Percentiles rank a stretch among this genome's conserved stretches.
Conservation (phyloP, 2,888 invertebrate species). For the Ochropleura plecta region DNA sequence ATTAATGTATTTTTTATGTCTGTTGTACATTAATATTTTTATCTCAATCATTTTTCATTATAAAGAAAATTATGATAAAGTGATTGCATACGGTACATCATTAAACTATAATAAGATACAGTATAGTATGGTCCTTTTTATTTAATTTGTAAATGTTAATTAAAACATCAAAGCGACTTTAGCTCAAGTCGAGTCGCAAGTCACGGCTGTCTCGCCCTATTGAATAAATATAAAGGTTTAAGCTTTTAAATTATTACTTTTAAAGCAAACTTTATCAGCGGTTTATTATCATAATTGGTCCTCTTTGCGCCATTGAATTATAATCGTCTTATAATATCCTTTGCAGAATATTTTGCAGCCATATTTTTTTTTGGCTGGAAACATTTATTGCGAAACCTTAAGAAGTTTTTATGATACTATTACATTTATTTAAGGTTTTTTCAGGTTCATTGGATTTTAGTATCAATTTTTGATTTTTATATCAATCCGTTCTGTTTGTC, state of each 20-base stretch:
- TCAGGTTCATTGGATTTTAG: background rate
- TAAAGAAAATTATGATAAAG: background rate
- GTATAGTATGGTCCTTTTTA: background rate
- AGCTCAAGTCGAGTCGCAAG: slow-evolving; percentile 48
- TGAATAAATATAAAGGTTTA: slow-evolving; percentile 68
- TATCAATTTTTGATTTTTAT: no score
- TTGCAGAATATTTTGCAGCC: slow-evolving; percentile 37
- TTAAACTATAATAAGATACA: background rate
- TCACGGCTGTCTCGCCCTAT: slow-evolving; percentile 51
- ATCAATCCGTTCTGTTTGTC: background rate
- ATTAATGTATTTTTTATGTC: background rate
- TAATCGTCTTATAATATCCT: slow-evolving; percentile 58
- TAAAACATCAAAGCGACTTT: slow-evolving; percentile 36
- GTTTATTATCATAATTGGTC: slow-evolving; percentile 69
- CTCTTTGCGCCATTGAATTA: slow-evolving; percentile 62
- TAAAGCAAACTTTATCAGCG: slow-evolving; percentile 66
- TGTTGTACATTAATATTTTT: background rate
- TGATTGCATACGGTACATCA: background rate
- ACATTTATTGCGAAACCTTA: slow-evolving; percentile 17
- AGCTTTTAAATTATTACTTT: slow-evolving; percentile 69
- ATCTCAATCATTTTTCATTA: background rate
- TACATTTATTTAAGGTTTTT: slow-evolving; percentile 16
- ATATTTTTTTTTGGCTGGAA: slow-evolving; percentile 29
- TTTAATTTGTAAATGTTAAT: slow-evolving; percentile 19
- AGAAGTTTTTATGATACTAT: slow-evolving; percentile 14